These are phyloP conservation scores for Ammodytes dubius DNA, from an alignment of 2,113 vertebrate genomes.

Conservation along the genomic window DNA sequence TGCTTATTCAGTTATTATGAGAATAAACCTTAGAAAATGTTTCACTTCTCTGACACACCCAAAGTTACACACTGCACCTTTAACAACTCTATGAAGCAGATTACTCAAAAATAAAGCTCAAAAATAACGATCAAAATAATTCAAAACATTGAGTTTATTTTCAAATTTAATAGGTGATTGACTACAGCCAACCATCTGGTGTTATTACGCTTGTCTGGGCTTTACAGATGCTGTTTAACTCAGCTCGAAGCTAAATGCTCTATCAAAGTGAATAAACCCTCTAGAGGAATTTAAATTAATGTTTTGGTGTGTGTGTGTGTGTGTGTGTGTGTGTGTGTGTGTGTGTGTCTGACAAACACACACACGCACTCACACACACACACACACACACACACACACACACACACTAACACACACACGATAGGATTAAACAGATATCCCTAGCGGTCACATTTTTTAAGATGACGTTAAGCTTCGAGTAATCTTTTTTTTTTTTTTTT, in stretches of 20 bases:
- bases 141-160: slow-evolving; percentile 21
- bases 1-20: too few relatives aligned
- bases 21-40: too few relatives aligned
- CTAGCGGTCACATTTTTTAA: too few relatives aligned
- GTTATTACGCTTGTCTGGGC: not conserved
- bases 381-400: too few relatives aligned
- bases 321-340: too few relatives aligned
- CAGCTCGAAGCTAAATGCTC: not conserved
- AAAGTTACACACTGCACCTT: not conserved
- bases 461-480: too few relatives aligned
- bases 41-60: too few relatives aligned
- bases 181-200: slow-evolving; percentile 31
- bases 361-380: too few relatives aligned
- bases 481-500: too few relatives aligned
- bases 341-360: too few relatives aligned
- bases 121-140: not conserved
- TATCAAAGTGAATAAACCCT: slow-evolving; percentile 1
- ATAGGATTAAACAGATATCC: too few relatives aligned
- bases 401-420: too few relatives aligned
- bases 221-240: slow-evolving; percentile 6
- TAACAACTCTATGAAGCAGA: not conserved
- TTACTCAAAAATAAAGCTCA: not conserved
- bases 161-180: slow-evolving; percentile 5
- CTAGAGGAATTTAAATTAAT: not conserved
- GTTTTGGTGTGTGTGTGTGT: not conserved